phyloP scores from a whole-genome alignment of 2,797 vertebrate species.

The Crax fasciolata region DNA sequence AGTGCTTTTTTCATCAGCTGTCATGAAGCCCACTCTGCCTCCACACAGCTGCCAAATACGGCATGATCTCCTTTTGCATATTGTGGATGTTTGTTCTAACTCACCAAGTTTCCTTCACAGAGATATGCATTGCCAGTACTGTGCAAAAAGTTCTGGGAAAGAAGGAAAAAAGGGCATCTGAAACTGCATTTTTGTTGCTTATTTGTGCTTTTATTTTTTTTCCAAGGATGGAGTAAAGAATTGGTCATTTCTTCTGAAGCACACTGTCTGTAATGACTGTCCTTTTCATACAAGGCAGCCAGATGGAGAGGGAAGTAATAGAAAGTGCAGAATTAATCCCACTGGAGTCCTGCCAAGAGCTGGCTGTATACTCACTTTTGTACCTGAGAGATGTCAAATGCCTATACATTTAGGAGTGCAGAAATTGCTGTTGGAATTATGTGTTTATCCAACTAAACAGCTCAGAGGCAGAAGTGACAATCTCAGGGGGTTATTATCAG shows the following conservation, averaged over 20 bases:
- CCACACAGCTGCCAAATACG: neutral
- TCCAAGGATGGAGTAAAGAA: neutral
- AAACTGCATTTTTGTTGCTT: neutral
- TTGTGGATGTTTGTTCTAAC: slow-evolving; percentile 8
- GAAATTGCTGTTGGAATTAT: slow-evolving; percentile 27
- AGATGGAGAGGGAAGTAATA: neutral
- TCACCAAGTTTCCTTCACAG: neutral
- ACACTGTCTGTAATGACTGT: neutral
- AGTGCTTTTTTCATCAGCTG: neutral
- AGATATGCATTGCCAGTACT: neutral
- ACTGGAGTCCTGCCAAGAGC: neutral
- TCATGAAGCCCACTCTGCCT: neutral
- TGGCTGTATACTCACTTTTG: neutral
- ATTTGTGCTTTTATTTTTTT: neutral
- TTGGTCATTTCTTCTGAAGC: neutral
- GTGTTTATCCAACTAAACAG: slow-evolving; percentile 45
- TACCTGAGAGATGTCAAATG: slow-evolving; percentile 58
- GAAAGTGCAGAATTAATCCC: slow-evolving; percentile 34
- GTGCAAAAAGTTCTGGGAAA: neutral
- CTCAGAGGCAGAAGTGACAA: neutral
- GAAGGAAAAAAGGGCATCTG: neutral
- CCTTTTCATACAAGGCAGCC: slow-evolving; percentile 4
- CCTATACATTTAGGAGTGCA: slow-evolving; percentile 24
- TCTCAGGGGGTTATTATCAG: neutral
- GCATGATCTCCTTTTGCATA: neutral